Evolutionary conservation across 2,797 vertebrate genomes (phyloP).

Genomic region (Synanceia verrucosa): DNA sequence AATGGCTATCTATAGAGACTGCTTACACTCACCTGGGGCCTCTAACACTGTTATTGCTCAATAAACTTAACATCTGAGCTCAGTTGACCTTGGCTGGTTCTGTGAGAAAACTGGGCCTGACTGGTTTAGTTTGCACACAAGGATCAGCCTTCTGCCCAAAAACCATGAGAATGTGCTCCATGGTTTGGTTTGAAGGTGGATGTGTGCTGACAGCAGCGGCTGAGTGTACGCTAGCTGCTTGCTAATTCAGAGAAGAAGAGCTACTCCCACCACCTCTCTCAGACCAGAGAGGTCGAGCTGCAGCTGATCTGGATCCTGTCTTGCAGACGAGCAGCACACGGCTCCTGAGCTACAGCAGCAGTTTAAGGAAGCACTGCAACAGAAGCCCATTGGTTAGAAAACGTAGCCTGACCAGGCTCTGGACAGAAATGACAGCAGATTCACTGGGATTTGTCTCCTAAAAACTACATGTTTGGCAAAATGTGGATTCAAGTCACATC

Average conservation of each 20-base stretch:
- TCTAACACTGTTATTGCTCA: conserved; percentile 57
- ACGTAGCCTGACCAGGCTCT: neutral
- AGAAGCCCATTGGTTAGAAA: conserved; percentile 14
- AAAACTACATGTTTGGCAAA: conserved; percentile 7
- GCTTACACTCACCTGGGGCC: conserved; percentile 32
- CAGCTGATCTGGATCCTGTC: conserved; percentile 47
- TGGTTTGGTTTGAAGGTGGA: conserved; percentile 28
- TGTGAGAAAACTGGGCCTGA: conserved; percentile 31
- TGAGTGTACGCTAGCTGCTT: conserved; percentile 44
- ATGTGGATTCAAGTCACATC: no score
- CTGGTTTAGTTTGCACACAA: conserved; percentile 42
- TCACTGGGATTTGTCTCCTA: neutral
- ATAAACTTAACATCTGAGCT: conserved; percentile 61
- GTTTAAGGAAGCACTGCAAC: conserved; percentile 33
- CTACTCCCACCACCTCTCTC: conserved; percentile 53
- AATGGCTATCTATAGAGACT: conserved; percentile 59
- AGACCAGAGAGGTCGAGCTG: conserved; percentile 33
- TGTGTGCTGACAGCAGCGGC: conserved; percentile 35
- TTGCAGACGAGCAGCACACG: conserved; percentile 20
- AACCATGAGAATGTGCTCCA: conserved; percentile 21
- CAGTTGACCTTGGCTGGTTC: conserved; percentile 40
- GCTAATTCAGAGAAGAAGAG: conserved; percentile 57
- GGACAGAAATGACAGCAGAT: conserved; percentile 8
- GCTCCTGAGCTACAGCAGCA: conserved; percentile 36
- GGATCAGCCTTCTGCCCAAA: conserved; percentile 27